These are phyloP conservation scores for Plutella xylostella DNA, from an alignment of 2,888 invertebrate genomes.

Conservation along the genomic window DNA sequence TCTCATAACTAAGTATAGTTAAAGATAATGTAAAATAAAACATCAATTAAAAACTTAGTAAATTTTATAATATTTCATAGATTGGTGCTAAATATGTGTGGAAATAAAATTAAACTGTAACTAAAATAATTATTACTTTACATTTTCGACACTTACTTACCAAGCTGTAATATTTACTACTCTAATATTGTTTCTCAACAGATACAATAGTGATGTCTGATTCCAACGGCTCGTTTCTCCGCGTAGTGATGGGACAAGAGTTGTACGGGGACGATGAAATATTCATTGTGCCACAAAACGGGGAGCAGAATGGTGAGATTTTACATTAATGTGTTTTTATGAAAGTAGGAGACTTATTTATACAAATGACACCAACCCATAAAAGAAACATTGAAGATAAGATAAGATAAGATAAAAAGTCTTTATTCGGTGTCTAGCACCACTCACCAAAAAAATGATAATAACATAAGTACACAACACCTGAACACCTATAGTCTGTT, in stretches of 20 bases:
- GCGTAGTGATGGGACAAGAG: constrained; percentile 43
- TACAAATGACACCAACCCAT: not conserved
- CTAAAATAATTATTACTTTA: not conserved
- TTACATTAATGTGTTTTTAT: too few species aligned
- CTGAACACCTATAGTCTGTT: too few species aligned
- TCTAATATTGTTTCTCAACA: constrained; percentile 18
- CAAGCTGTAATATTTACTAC: not conserved
- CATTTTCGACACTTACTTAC: not conserved
- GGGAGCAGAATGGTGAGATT: constrained; percentile 17
- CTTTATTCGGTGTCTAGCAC: not conserved
- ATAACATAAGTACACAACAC: too few species aligned
- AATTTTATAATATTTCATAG: not conserved
- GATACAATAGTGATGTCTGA: constrained; percentile 47
- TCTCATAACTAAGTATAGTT: not conserved
- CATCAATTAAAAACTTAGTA: not conserved
- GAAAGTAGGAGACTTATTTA: too few species aligned
- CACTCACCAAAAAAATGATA: not conserved
- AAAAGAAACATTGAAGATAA: not conserved
- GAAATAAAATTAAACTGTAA: not conserved
- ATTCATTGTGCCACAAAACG: constrained; percentile 31
- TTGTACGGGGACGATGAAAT: constrained; percentile 40
- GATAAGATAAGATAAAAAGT: not conserved
- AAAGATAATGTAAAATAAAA: not conserved
- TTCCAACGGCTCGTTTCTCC: constrained; percentile 38
- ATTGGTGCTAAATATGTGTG: not conserved